Evolutionary conservation across 2,888 invertebrate species (phyloP), one percentile per base, ranked within the genome.

Genomic region (Tachina grossa): DNA sequence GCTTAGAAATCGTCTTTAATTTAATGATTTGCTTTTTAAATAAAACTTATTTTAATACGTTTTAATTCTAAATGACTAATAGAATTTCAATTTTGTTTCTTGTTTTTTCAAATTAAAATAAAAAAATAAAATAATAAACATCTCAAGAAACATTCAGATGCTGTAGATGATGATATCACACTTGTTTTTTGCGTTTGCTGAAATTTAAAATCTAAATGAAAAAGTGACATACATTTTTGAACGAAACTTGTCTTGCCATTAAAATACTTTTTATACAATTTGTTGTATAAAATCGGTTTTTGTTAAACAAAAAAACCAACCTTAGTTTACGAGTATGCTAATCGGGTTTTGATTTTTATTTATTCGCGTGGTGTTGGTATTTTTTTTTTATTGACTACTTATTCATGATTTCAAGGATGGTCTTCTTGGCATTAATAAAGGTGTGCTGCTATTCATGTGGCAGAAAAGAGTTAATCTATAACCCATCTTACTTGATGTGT

Each of bases 191-290:
- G 49, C 39, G 69, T 63, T 76, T 69, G 45, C 1, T 31, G 31
- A 31, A 31, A 31, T 31, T 31, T 31, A 31, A 31, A 63, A 55
- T 41, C 55, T 22, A 69, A 72, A 53, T 65, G 43, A 53, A 80
- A 65, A 59, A 61, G 5, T 83, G 83, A 83, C 83, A 83, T 59
- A 83, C 71, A 77, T 83, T 83, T n/a, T 83, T 6, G 2, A 65
- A 10, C 43, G n/a, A 83, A 83, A 83, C 83, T 83, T 83, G 83
- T 83, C 83, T 83, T 77, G 10, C 77, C 76, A 82, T 71, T 69
- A 71, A 63, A 53, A 47, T 10, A 39, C n/a, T 47, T 63, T 80
- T 57, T 49, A 43, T 41, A 47, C 31, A 55, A 55, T 43, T 69
- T 47, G 16, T 74, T 45, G 13, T 68, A 65, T 61, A 78, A 68